Conservation (phyloP, 2,797 vertebrate species). For the Tauraco hartlaubi region DNA sequence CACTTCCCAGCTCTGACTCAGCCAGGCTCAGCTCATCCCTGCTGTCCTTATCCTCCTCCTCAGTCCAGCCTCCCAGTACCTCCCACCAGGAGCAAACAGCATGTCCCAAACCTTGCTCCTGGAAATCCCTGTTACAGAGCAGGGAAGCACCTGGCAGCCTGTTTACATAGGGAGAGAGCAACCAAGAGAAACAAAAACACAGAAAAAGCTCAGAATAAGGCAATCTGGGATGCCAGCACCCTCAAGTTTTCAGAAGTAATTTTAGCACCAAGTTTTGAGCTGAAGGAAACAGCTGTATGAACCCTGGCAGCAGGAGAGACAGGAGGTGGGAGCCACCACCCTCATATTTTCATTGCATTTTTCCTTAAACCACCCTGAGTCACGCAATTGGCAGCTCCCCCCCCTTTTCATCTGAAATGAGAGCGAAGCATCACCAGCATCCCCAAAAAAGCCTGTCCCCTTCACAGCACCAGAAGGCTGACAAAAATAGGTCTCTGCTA, state of each 20-base stretch:
- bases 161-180: background rate
- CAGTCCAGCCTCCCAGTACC: accelerated
- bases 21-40: background rate
- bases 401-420: background rate
- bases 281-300: background rate
- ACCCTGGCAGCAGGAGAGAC: background rate
- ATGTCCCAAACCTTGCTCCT: background rate
- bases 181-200: accelerated
- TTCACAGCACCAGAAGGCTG: background rate
- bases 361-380: background rate
- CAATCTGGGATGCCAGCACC: background rate
- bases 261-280: background rate
- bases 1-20: background rate
- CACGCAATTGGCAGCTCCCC: background rate
- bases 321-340: background rate
- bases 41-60: background rate
- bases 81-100: accelerated
- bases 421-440: background rate
- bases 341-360: background rate
- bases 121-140: background rate
- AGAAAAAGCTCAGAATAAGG: background rate
- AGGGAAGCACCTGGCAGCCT: background rate
- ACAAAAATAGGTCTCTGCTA: slow-evolving; percentile 22
- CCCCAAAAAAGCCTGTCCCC: background rate
- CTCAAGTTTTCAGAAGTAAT: background rate